Evolutionary conservation across 2,113 vertebrate species (phyloP), one percentile per base, ranked within the genome.

Genomic region (Paradisaea rubra): DNA sequence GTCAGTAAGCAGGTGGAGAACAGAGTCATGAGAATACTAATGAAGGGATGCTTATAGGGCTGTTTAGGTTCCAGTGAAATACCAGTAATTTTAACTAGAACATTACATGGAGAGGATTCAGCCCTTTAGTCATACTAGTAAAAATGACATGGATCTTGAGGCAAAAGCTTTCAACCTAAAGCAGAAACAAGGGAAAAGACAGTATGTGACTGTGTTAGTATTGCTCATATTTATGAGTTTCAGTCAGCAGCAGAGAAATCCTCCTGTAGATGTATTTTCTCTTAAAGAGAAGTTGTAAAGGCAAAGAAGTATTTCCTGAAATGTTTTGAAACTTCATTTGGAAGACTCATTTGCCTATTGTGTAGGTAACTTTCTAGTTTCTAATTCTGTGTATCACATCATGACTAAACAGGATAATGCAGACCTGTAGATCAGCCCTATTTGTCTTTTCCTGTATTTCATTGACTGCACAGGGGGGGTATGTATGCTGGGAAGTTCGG

Each of bases 381-480:
- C 6, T 61, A 57, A 42, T 94, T 88, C 70, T 79, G 15, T 63
- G 39, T 45, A 33, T 90, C 39, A 18, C 54, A 39, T 84, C 11
- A 25, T 82, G 78, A 73, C 56, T 86, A 69, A 92, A 91, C 21
- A 82, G 53, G 72, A 30, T 88, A 81, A 77, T 31, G 30, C 33
- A 77, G 45, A 69, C 35, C 28, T 71, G 18, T 84, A 37, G 72
- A 64, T 82, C 68, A 81, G 11, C 64, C 35, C n/a, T 68, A 35
- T 79, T 71, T 93, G 42, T 89, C 33, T 93, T 94, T 86, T 93
- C 49, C 56, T 64, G 53, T 82, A 17, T 94, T 83, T 88, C 33
- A 87, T 31, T 93, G 80, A 69, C 53, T 89, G 45, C 57, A 8
- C 47, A 33, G 76, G 37, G 33, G 4, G 52, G 16, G 33, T 74